These are phyloP conservation scores for Coreius guichenoti DNA, from an alignment of 2,797 vertebrate genomes.

Conservation along the genomic window DNA sequence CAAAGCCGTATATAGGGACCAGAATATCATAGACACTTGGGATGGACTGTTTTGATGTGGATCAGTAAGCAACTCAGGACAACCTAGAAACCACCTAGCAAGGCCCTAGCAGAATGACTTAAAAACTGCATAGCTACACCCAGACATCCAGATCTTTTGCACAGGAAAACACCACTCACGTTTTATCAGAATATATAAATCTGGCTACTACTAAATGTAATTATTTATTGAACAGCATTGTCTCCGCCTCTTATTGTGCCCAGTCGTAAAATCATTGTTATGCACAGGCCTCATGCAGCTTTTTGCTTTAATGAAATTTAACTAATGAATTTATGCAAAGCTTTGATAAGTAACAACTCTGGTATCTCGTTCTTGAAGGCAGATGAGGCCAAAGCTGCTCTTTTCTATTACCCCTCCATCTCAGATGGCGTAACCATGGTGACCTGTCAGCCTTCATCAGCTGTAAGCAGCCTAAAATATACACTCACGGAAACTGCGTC, in stretches of 20 bases:
- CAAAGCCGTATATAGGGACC: background rate
- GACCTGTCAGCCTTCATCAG: slow-evolving; percentile 23
- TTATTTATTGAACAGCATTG: background rate
- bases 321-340: slow-evolving; percentile 25
- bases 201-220: background rate
- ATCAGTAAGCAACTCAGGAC: background rate
- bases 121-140: background rate
- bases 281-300: background rate
- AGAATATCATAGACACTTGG: background rate
- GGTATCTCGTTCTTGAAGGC: background rate
- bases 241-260: background rate
- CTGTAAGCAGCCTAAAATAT: slow-evolving; percentile 25
- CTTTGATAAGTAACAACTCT: background rate
- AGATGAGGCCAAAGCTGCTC: slow-evolving; percentile 9
- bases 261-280: background rate
- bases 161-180: background rate
- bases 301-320: slow-evolving; percentile 17
- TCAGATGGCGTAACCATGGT: slow-evolving; percentile 44
- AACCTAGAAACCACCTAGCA: background rate
- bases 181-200: background rate
- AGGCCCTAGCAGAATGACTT: background rate
- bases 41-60: background rate
- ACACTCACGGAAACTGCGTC: background rate
- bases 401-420: slow-evolving; percentile 1
- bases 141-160: background rate